Evolutionary conservation across 2,797 vertebrate genomes (phyloP).

Genomic region (Peromyscus nudipes): DNA sequence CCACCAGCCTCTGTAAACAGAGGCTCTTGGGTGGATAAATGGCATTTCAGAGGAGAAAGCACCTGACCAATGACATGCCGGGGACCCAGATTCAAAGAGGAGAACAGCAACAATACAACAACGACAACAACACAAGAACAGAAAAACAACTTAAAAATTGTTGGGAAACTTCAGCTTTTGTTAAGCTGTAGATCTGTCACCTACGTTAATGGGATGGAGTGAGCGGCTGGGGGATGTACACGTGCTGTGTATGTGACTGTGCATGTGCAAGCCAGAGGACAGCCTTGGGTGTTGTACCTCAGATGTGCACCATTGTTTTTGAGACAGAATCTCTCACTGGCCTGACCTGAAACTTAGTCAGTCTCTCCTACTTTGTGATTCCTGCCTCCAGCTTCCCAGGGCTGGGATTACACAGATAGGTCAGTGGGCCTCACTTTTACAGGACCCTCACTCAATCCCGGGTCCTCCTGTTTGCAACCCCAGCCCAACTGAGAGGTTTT

Average conservation of each 20-base stretch:
- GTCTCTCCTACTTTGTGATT: neutral
- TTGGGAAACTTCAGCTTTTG: neutral
- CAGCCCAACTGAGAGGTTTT: neutral
- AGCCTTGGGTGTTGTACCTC: neutral
- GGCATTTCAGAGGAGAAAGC: neutral
- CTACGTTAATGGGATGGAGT: neutral
- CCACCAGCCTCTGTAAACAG: slow-evolving; percentile 58
- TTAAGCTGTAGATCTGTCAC: neutral
- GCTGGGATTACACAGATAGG: neutral
- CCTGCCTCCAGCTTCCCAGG: neutral
- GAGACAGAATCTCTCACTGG: neutral
- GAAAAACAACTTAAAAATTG: neutral
- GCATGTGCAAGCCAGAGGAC: no score
- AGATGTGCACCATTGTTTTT: neutral
- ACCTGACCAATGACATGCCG: neutral
- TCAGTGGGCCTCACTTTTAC: neutral
- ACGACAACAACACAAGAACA: neutral
- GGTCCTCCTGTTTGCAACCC: neutral
- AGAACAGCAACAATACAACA: neutral
- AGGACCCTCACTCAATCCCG: neutral
- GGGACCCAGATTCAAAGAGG: neutral
- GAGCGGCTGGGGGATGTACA: no score
- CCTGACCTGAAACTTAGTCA: neutral
- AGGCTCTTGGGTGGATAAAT: slow-evolving; percentile 40
- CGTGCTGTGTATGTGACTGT: neutral